Evolutionary conservation across 1,140 invertebrate species (phyloP).

Genomic region (Fopius arisanus): DNA sequence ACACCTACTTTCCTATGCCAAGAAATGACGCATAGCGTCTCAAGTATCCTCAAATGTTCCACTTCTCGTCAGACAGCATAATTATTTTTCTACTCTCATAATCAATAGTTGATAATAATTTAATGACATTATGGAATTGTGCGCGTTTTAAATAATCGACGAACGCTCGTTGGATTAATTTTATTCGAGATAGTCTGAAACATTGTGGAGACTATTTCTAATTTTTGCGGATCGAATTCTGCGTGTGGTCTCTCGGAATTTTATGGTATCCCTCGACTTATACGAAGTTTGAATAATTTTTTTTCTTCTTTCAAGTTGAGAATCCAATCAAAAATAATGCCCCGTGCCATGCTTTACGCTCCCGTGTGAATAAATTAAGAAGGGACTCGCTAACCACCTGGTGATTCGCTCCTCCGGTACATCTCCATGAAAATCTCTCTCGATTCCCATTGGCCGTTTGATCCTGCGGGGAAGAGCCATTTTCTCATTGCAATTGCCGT

Average conservation of each 20-base stretch:
- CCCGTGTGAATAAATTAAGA: background rate
- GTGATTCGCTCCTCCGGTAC: no score
- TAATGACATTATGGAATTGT: no score
- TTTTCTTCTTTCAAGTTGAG: background rate
- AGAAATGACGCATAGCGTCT: background rate
- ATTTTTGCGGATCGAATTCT: background rate
- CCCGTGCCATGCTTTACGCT: background rate
- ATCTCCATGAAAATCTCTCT: no score
- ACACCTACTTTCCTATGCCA: background rate
- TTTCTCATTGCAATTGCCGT: background rate
- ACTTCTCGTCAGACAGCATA: background rate
- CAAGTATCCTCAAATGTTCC: constrained; percentile 1
- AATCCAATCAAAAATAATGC: background rate
- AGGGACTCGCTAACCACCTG: background rate
- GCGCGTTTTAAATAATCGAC: no score
- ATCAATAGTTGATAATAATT: background rate
- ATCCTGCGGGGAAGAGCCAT: background rate
- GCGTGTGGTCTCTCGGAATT: background rate
- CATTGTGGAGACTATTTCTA: no score
- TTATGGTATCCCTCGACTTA: background rate
- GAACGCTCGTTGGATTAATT: no score
- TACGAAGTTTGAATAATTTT: background rate
- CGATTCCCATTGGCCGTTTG: no score
- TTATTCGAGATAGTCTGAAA: no score
- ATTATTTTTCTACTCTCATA: background rate